Evolutionary conservation across 2,888 invertebrate species (phyloP).

Genomic region (Choreutis nemorana): DNA sequence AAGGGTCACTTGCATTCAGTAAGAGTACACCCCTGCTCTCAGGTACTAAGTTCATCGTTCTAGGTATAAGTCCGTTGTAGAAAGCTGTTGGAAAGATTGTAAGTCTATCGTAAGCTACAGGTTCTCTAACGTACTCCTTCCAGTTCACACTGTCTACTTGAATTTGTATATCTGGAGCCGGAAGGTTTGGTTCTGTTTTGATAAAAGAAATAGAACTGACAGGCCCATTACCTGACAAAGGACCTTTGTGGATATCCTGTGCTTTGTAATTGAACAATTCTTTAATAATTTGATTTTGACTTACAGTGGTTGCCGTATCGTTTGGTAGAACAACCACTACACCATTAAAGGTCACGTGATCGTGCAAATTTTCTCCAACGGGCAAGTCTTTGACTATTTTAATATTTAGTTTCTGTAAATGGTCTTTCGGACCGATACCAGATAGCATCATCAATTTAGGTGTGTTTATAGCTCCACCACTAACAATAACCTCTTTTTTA

Average conservation of each 20-base stretch:
- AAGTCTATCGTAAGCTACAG: conserved; percentile 34
- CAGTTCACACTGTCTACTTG: conserved; percentile 56
- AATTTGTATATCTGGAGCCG: conserved; percentile 70
- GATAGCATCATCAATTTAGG: conserved; percentile 43
- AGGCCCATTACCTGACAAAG: conserved; percentile 60
- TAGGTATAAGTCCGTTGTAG: conserved; percentile 64
- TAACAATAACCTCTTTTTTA: conserved; percentile 37
- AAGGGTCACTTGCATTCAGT: conserved; percentile 72
- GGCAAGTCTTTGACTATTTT: conserved; percentile 28
- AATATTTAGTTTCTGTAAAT: conserved; percentile 26
- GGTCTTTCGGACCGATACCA: conserved; percentile 36
- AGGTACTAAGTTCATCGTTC: conserved; percentile 66
- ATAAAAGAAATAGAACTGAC: conserved; percentile 64
- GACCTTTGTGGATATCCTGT: conserved; percentile 38
- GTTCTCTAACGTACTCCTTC: conserved; percentile 60
- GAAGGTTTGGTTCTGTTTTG: conserved; percentile 47
- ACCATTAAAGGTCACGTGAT: conserved; percentile 45
- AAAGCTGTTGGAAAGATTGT: conserved; percentile 59
- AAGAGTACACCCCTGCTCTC: conserved; percentile 67
- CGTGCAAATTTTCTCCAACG: conserved; percentile 45
- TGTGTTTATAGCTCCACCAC: conserved; percentile 33
- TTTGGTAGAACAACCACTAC: conserved; percentile 60
- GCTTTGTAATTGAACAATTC: conserved; percentile 41
- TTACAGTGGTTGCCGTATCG: conserved; percentile 45
- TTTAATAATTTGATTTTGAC: conserved; percentile 31